These are phyloP conservation scores for Hypselothyrea guttata DNA, from an alignment of 2,888 invertebrate species.

Conservation along the genomic window DNA sequence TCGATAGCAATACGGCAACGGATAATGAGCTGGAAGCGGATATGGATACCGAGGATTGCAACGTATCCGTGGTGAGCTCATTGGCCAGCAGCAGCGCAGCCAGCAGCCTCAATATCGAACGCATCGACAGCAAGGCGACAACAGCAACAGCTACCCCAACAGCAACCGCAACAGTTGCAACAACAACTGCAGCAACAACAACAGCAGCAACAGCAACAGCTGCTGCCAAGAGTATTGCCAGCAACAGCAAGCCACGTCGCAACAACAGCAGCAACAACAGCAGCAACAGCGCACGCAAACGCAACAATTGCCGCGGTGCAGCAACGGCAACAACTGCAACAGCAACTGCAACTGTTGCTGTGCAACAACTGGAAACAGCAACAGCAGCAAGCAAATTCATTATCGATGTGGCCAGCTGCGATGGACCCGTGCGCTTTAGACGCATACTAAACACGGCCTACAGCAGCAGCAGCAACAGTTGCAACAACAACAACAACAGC, in stretches of 20 bases:
- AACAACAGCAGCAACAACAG: constrained; percentile 6
- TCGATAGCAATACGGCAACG: constrained; percentile 75
- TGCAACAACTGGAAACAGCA: constrained; percentile 45
- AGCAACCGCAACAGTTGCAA: constrained; percentile 17
- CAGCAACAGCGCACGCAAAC: constrained; percentile 11
- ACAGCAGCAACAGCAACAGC: constrained; percentile 17
- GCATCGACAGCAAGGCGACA: constrained; percentile 33
- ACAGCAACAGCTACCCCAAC: constrained; percentile 5
- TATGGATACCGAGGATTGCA: constrained; percentile 59
- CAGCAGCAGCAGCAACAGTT: constrained; percentile 36
- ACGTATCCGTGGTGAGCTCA: constrained; percentile 66
- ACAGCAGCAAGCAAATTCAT: constrained; percentile 84
- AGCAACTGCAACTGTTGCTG: constrained; percentile 24
- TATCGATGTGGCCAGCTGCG: constrained; percentile 94
- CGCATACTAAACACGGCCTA: constrained; percentile 93
- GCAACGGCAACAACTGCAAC: constrained; percentile 16
- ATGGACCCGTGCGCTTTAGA: constrained; percentile 94
- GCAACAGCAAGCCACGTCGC: constrained; percentile 1
- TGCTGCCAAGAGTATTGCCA: background rate
- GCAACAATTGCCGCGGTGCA: constrained; percentile 14
- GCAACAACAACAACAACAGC: constrained; percentile 45
- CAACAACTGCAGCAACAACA: constrained; percentile 7
- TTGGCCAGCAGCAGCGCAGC: constrained; percentile 65
- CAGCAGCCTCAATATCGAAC: constrained; percentile 61
- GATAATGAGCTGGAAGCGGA: constrained; percentile 48